Percentiles rank a stretch among this genome's conserved stretches.
Evolutionary conservation across 2,888 invertebrate genomes (phyloP).

Genomic region (Gymnocheta viridis): DNA sequence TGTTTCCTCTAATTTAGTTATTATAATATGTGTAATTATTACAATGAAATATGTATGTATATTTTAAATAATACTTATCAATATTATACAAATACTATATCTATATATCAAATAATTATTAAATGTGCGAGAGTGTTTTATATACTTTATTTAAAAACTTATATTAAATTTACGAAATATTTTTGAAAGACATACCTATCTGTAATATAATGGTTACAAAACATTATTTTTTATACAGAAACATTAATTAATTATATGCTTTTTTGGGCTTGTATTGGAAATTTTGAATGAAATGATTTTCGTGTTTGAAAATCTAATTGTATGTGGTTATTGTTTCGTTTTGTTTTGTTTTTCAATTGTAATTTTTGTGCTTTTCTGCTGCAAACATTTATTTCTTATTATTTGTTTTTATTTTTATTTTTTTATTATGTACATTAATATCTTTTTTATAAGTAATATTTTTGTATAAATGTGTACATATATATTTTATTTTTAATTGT

Average conservation of each 20-base stretch:
- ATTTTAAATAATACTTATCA: slow-evolving; percentile 20
- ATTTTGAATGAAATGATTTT: not conserved
- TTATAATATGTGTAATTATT: slow-evolving; percentile 24
- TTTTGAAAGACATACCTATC: slow-evolving; percentile 53
- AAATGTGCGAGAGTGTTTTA: slow-evolving; percentile 18
- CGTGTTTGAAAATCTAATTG: not conserved
- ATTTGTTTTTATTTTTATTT: not conserved
- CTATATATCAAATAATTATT: not conserved
- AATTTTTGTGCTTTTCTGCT: not conserved
- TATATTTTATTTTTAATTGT: slow-evolving; percentile 7
- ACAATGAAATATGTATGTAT: slow-evolving; percentile 5
- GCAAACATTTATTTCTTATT: not conserved
- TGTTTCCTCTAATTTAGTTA: slow-evolving; percentile 1
- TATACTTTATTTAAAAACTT: not conserved
- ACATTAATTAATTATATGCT: not conserved
- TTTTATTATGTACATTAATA: slow-evolving; percentile 1
- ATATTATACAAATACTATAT: slow-evolving; percentile 26
- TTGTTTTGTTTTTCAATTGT: not conserved
- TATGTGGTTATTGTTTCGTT: not conserved
- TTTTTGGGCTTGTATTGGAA: not conserved
- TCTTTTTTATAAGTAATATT: slow-evolving; percentile 11
- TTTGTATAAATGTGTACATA: slow-evolving; percentile 56
- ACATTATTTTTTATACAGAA: not conserved
- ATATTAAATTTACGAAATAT: not conserved
- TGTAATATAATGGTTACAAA: too few species aligned